phyloP scores from a whole-genome alignment of 2,888 invertebrate species.

The Ornithoptera alexandrae region DNA sequence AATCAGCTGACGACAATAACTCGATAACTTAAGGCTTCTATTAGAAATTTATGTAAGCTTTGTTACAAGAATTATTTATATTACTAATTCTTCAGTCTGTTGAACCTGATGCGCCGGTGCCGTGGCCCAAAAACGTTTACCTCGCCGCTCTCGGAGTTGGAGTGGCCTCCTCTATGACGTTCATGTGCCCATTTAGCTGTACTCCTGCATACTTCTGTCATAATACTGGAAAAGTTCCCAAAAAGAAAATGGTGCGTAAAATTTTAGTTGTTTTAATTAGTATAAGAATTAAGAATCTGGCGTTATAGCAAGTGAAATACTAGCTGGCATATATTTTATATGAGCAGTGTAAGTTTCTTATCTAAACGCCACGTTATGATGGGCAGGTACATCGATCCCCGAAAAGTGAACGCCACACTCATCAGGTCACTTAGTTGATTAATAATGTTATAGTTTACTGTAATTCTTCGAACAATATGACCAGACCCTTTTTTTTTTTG shows the following conservation, averaged over 20 bases:
- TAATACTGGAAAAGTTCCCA: conserved; percentile 52
- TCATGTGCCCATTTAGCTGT: conserved; percentile 51
- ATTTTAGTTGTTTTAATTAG: not conserved
- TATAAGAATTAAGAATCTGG: not conserved
- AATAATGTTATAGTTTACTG: not conserved
- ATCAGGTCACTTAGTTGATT: not conserved
- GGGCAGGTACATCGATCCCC: no score
- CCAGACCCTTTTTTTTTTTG: conserved; percentile 29
- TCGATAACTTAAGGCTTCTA: no score
- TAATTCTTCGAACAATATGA: no score
- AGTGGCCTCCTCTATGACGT: conserved; percentile 50
- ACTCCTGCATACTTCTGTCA: conserved; percentile 59
- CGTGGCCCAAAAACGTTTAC: conserved; percentile 44
- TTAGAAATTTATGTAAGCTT: not conserved
- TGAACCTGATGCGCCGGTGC: conserved; percentile 23
- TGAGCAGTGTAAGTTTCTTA: no score
- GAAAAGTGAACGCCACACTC: not conserved
- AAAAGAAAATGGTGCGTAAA: conserved; percentile 48
- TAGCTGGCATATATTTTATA: no score
- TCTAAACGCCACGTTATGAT: no score
- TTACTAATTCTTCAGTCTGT: conserved; percentile 30
- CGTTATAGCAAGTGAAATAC: no score
- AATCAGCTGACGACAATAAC: no score
- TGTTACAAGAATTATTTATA: not conserved
- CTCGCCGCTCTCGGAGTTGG: conserved; percentile 51